phyloP scores from a whole-genome alignment of 2,888 invertebrate species.

The Lucinisca nassula region DNA sequence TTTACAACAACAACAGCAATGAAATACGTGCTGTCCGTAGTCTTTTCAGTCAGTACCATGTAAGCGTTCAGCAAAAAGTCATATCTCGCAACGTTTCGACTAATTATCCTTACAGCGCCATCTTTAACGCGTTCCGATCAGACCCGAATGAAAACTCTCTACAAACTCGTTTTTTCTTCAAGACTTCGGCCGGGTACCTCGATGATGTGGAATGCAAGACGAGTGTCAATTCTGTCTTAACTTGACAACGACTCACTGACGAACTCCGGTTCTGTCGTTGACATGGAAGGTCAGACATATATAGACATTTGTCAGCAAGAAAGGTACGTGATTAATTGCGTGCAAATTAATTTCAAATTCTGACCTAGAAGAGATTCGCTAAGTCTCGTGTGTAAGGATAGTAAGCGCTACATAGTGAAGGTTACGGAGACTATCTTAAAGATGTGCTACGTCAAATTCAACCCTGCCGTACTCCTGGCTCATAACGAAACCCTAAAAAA shows the following conservation, averaged over 20 bases:
- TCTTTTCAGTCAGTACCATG: too few species aligned
- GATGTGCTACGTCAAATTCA: too few species aligned
- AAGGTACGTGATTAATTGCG: neutral
- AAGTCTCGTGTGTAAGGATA: too few species aligned
- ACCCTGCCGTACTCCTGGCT: too few species aligned
- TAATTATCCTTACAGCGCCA: neutral
- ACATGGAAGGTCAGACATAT: neutral
- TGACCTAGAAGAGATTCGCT: too few species aligned
- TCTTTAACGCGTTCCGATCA: neutral
- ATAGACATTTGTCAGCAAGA: constrained; percentile 1
- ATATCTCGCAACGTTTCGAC: neutral
- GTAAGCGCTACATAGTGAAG: too few species aligned
- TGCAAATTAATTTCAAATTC: constrained; percentile 1
- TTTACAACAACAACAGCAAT: neutral
- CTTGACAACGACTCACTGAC: neutral
- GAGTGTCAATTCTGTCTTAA: neutral
- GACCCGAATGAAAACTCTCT: neutral
- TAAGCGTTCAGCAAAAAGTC: too few species aligned
- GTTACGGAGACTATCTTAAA: too few species aligned
- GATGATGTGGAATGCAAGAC: neutral
- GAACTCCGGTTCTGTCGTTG: too few species aligned
- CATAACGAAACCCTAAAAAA: too few species aligned
- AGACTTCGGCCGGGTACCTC: neutral
- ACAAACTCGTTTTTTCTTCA: neutral
- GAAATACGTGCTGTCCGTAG: neutral